A percentile compares a stretch with the other conserved stretches of the same genome.
phyloP scores from a whole-genome alignment of 1,140 invertebrate genomes.

The Piezodorus guildinii region DNA sequence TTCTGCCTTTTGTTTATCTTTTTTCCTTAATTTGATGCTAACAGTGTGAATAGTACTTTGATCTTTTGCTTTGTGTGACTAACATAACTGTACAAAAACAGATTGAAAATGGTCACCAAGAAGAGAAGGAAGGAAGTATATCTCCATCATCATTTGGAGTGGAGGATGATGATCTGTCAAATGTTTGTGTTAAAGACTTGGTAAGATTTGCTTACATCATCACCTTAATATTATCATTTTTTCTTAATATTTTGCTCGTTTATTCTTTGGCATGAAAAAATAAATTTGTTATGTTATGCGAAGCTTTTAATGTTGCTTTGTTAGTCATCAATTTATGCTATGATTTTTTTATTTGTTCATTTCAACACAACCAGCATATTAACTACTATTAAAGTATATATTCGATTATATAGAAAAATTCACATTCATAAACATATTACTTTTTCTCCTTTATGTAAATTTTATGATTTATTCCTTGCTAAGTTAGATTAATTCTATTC shows the following conservation, averaged over 20 bases:
- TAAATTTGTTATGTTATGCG: neutral
- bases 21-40: neutral
- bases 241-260: neutral
- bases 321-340: neutral
- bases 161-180: slow-evolving; percentile 30
- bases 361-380: too few relatives aligned
- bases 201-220: slow-evolving; percentile 25
- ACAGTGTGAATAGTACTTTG: neutral
- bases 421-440: too few relatives aligned
- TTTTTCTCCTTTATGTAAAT: too few relatives aligned
- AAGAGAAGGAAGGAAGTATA: neutral
- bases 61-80: slow-evolving; percentile 11
- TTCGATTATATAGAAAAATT: too few relatives aligned
- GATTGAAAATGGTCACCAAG: slow-evolving; percentile 25
- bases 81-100: slow-evolving; percentile 8
- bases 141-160: slow-evolving; percentile 12
- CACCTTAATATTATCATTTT: neutral
- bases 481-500: too few relatives aligned
- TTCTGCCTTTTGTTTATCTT: neutral
- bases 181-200: slow-evolving; percentile 30
- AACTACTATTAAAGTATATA: too few relatives aligned
- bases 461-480: too few relatives aligned
- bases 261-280: neutral
- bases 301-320: neutral
- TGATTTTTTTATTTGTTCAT: too few relatives aligned